phyloP scores from a whole-genome alignment of 2,888 invertebrate genomes.

The Agonum fuliginosum region DNA sequence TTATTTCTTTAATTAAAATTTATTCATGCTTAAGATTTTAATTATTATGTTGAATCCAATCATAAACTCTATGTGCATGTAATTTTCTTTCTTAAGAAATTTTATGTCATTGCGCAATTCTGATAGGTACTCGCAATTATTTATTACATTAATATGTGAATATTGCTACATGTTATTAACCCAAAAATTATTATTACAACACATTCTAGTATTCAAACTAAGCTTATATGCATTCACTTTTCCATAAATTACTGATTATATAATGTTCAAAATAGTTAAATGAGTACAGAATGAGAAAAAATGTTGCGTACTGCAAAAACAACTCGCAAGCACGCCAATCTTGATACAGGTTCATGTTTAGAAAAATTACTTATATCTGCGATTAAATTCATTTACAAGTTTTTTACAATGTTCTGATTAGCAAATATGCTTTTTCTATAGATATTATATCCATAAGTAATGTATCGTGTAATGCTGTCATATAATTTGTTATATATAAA shows the following conservation, averaged over 20 bases:
- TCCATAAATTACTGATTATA: conserved; percentile 33
- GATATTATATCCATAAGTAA: too few species aligned
- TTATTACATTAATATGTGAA: conserved; percentile 33
- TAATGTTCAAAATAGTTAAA: conserved; percentile 36
- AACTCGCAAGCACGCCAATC: background rate
- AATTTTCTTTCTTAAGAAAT: conserved; percentile 17
- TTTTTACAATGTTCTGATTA: background rate
- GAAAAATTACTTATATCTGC: background rate
- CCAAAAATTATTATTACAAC: conserved; percentile 42
- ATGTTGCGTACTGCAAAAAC: background rate
- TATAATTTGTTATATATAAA: too few species aligned
- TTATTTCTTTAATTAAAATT: conserved; percentile 52
- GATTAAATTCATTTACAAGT: conserved; percentile 2
- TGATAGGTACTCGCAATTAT: conserved; percentile 42
- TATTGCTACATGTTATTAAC: conserved; percentile 41
- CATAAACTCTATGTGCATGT: conserved; percentile 11
- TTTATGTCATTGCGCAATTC: conserved; percentile 16
- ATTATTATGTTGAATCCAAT: conserved; percentile 34
- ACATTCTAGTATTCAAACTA: conserved; percentile 29
- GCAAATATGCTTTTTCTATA: background rate
- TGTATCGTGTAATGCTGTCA: too few species aligned
- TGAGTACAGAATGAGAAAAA: conserved; percentile 21
- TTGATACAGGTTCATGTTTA: conserved; percentile 12
- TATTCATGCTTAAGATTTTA: conserved; percentile 51
- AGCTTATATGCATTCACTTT: conserved; percentile 41